Evolutionary conservation across 2,113 vertebrate genomes (phyloP), one percentile per base, ranked within the genome.

Genomic region (Grammomys dolichurus): DNA sequence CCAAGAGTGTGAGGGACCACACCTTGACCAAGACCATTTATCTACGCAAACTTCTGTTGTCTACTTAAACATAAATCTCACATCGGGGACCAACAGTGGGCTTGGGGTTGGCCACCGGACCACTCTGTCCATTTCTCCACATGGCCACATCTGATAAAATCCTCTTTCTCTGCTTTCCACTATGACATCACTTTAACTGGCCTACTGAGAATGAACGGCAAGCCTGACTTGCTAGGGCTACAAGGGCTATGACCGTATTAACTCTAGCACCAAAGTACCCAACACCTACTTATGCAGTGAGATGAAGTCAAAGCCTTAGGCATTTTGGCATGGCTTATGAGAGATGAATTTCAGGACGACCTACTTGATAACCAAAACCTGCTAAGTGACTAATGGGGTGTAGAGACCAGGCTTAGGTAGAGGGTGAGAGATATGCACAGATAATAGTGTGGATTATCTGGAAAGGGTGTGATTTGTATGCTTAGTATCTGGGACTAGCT

Each of bases 1-100:
- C 26, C 4, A 1, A 43, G 36, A 31, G 24, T 31, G 4, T 26
- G 58, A 9, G n/a, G 24, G n/a, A 1, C 56, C 10, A 4, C 1
- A 19, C n/a, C 81, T 43, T 12, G 11, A 31, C n/a, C n/a, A 63
- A 58, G n/a, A 28, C 24, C 17, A 24, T 20, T 63, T 26, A 26
- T 43, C n/a, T 63, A 63, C 8, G 24, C 6, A 43, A 6, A 80
- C 17, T 17, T 80, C 31, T 16, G 22, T 7, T 43, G 14, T 31
- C 58, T 46, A 31, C 46, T 31, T 63, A 85, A 63, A 63, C n/a
- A 46, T 6, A 65, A 43, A 20, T 65, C 40, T 46, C 58, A 10
- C 65, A 31, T 10, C 9, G 19, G 14, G n/a, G 17, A 60, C 14
- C 26, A 19, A 46, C 65, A n/a, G 14, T 11, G 26, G 56, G n/a